Conservation (phyloP, 2,888 invertebrate species). For the Encarsia formosa region DNA sequence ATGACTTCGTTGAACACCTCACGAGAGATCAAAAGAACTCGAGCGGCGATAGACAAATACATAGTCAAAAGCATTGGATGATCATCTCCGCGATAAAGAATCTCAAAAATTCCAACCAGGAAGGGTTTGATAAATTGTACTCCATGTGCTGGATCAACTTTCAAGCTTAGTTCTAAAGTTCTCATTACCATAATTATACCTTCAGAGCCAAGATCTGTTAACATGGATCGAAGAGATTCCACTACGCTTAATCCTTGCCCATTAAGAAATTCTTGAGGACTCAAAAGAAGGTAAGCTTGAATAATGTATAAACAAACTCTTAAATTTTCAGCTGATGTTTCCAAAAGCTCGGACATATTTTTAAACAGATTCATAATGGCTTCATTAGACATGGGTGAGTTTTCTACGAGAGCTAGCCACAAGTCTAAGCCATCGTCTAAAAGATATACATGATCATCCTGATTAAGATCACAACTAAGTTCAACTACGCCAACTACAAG, state of each 20-base stretch:
- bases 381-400: slow-evolving; percentile 62
- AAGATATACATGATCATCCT: slow-evolving; percentile 81
- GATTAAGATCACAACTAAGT: slow-evolving; percentile 72
- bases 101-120: slow-evolving; percentile 60
- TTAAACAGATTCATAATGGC: slow-evolving; percentile 68
- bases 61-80: slow-evolving; percentile 72
- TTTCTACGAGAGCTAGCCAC: slow-evolving; percentile 82
- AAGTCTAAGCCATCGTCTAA: slow-evolving; percentile 88
- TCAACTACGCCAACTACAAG: slow-evolving; percentile 64
- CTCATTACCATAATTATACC: slow-evolving; percentile 70
- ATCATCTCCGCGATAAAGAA: slow-evolving; percentile 66
- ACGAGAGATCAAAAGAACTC: slow-evolving; percentile 67
- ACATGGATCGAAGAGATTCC: slow-evolving; percentile 65
- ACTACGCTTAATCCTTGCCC: slow-evolving; percentile 70
- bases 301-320: slow-evolving; percentile 75
- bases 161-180: slow-evolving; percentile 72
- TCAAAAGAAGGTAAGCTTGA: slow-evolving; percentile 76
- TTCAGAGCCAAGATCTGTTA: slow-evolving; percentile 74
- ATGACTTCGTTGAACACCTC: slow-evolving; percentile 45
- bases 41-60: slow-evolving; percentile 72
- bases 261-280: slow-evolving; percentile 72
- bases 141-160: slow-evolving; percentile 70
- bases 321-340: slow-evolving; percentile 77
- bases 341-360: slow-evolving; percentile 68
- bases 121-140: slow-evolving; percentile 66